phyloP scores from a whole-genome alignment of 2,888 invertebrate species.

The Pristionchus exspectatus region DNA sequence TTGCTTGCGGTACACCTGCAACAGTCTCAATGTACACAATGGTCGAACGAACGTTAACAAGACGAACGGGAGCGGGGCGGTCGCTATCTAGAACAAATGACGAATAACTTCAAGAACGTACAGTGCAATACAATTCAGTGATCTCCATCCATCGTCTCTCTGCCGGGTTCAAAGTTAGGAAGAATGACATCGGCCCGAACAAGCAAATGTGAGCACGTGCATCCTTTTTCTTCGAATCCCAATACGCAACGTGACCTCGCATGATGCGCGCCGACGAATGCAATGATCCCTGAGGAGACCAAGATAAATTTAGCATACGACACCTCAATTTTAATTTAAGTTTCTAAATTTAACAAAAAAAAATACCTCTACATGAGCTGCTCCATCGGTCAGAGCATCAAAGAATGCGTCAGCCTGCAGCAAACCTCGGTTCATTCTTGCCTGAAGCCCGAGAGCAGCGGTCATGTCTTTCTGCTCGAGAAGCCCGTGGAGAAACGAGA shows the following conservation, averaged over 20 bases:
- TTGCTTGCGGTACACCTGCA: neutral
- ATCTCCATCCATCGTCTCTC: conserved; percentile 54
- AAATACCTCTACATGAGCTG: neutral
- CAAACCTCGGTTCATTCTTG: neutral
- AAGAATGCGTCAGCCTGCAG: neutral
- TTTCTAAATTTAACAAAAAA: neutral
- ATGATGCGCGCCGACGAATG: neutral
- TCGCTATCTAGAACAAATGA: too few species aligned
- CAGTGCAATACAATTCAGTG: too few species aligned
- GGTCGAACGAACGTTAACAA: too few species aligned
- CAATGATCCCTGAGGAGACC: neutral
- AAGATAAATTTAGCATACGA: neutral
- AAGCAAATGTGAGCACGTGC: conserved; percentile 10
- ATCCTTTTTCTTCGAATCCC: conserved; percentile 5
- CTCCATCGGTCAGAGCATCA: neutral
- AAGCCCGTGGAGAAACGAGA: conserved; percentile 21
- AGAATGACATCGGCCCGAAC: conserved; percentile 54
- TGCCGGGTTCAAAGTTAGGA: conserved; percentile 57
- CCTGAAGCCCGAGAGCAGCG: neutral
- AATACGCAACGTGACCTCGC: conserved; percentile 41
- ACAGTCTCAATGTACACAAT: too few species aligned
- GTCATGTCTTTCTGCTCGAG: conserved; percentile 18
- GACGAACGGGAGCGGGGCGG: too few species aligned
- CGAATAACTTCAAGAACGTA: too few species aligned
- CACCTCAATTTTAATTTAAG: neutral